Conservation (phyloP, 2,113 vertebrate genomes). For the Dasyprocta punctata region DNA sequence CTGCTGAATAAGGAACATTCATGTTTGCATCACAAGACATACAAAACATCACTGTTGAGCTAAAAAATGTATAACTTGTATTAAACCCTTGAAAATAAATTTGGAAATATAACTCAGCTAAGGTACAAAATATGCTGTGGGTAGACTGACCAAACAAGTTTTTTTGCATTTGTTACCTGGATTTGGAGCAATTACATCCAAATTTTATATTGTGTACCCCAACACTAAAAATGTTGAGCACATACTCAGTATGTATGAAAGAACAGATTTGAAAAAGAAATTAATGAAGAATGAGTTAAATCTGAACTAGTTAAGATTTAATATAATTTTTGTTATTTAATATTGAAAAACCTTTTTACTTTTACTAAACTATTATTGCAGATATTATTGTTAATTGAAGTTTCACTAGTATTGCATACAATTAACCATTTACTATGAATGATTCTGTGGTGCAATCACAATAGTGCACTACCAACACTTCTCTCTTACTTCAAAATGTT, state of each 20-base stretch:
- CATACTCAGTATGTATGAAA: background rate
- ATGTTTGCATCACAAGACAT: background rate
- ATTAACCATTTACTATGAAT: background rate
- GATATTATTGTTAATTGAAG: background rate
- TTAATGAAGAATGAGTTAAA: background rate
- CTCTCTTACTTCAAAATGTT: background rate
- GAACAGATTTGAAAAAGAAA: background rate
- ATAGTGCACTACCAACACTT: rapidly evolving
- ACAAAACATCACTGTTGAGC: background rate
- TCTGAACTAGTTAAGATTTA: background rate
- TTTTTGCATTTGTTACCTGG: background rate
- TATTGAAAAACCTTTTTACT: background rate
- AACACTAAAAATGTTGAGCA: background rate
- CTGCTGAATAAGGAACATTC: background rate
- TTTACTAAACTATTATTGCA: background rate
- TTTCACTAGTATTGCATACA: background rate
- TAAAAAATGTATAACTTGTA: background rate
- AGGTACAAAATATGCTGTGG: background rate
- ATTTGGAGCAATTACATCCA: background rate
- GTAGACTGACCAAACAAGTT: background rate
- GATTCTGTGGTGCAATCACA: rapidly evolving
- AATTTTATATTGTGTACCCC: rapidly evolving
- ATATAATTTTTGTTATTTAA: background rate
- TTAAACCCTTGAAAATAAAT: background rate
- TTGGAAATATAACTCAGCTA: background rate